phyloP scores from a whole-genome alignment of 2,797 vertebrate species.

The Enteromius paludinosus region DNA sequence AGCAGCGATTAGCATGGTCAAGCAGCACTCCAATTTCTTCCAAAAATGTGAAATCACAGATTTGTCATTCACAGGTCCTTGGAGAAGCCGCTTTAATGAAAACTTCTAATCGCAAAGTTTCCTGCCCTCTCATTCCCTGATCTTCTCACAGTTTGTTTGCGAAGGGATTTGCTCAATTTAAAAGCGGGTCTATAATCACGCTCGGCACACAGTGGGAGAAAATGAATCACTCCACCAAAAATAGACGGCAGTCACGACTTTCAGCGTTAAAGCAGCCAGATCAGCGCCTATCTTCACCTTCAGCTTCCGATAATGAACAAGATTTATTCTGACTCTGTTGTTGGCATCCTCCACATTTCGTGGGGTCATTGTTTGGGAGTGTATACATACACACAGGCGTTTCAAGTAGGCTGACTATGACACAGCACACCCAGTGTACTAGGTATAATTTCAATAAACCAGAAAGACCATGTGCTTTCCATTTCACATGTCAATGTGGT shows the following conservation, averaged over 20 bases:
- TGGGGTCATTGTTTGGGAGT: background rate
- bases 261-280: slow-evolving; percentile 13
- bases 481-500: slow-evolving; percentile 24
- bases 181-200: slow-evolving; percentile 40
- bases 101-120: slow-evolving; percentile 15
- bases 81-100: slow-evolving; percentile 12
- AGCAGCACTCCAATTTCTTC: background rate
- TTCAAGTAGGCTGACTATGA: background rate
- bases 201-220: slow-evolving; percentile 45
- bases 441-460: slow-evolving; percentile 23
- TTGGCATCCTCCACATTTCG: background rate
- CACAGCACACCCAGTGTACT: background rate
- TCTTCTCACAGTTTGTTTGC: slow-evolving; percentile 37
- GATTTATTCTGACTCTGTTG: slow-evolving; percentile 10
- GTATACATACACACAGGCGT: background rate
- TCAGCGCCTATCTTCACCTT: slow-evolving; percentile 26
- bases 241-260: slow-evolving; percentile 43
- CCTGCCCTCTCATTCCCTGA: slow-evolving; percentile 19
- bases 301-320: background rate
- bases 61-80: slow-evolving; percentile 13
- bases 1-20: background rate
- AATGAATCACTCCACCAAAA: slow-evolving; percentile 49
- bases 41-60: background rate
- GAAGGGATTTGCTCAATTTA: slow-evolving; percentile 48
- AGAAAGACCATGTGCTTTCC: slow-evolving; percentile 26